phyloP scores from a whole-genome alignment of 2,113 vertebrate species.

The Alaudala cheleensis region DNA sequence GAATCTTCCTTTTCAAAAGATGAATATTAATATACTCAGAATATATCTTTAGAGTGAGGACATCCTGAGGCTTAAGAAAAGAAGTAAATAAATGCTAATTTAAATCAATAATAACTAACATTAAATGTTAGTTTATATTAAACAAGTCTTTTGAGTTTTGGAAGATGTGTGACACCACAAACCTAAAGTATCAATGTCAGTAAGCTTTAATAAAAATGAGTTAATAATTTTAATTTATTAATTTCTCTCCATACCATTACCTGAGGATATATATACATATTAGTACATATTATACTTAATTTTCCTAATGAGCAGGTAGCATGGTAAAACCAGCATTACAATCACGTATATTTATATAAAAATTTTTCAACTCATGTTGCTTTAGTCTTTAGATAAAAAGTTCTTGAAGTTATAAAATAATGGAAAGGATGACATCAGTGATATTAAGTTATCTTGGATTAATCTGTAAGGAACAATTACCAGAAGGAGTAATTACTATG shows the following conservation, averaged over 20 bases:
- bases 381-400: background rate
- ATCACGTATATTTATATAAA: background rate
- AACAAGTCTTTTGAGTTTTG: background rate
- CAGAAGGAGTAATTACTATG: background rate
- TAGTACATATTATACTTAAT: background rate
- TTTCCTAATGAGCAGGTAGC: background rate
- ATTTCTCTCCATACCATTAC: background rate
- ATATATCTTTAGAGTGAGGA: background rate
- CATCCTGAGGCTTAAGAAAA: background rate
- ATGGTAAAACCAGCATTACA: background rate
- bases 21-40: background rate
- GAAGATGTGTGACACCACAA: background rate
- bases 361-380: background rate
- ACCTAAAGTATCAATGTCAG: background rate
- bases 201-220: background rate
- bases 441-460: background rate
- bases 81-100: background rate
- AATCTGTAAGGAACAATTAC: constrained; percentile 1
- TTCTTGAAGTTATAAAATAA: background rate
- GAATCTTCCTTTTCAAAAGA: background rate
- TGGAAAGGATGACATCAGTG: background rate
- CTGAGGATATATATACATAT: background rate
- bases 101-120: background rate
- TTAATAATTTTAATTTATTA: background rate
- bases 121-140: background rate